Conservation (phyloP, 2,888 invertebrate genomes). For the Alcis repandata region DNA sequence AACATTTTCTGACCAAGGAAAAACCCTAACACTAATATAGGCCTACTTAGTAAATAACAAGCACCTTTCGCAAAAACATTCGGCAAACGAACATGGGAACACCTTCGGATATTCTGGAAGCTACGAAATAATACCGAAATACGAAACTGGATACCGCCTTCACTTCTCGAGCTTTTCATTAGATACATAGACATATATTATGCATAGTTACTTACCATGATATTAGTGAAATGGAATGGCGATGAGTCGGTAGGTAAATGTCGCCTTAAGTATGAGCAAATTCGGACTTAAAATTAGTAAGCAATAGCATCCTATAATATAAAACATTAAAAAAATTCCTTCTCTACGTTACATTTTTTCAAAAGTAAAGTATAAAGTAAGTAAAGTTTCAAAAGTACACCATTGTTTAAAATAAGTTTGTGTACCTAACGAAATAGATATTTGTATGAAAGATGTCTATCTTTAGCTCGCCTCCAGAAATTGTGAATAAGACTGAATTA, state of each 20-base stretch:
- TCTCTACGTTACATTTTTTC: too few relatives aligned
- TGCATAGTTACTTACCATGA: not conserved
- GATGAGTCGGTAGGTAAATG: not conserved
- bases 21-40: constrained; percentile 17
- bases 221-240: not conserved
- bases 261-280: not conserved
- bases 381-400: too few relatives aligned
- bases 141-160: not conserved
- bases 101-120: constrained; percentile 2
- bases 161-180: constrained; percentile 1
- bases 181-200: not conserved
- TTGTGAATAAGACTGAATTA: too few relatives aligned
- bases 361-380: too few relatives aligned
- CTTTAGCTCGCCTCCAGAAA: too few relatives aligned
- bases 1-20: not conserved
- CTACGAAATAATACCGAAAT: not conserved
- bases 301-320: too few relatives aligned
- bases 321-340: too few relatives aligned
- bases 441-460: too few relatives aligned
- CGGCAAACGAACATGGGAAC: not conserved
- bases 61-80: constrained; percentile 10
- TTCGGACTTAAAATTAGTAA: not conserved
- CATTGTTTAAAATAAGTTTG: too few relatives aligned
- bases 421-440: too few relatives aligned
- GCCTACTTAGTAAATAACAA: constrained; percentile 20